Percentiles rank a stretch among this genome's conserved stretches.
These are phyloP conservation scores for Ridgeia piscesae DNA, from an alignment of 1,140 invertebrate genomes.

Conservation along the genomic window DNA sequence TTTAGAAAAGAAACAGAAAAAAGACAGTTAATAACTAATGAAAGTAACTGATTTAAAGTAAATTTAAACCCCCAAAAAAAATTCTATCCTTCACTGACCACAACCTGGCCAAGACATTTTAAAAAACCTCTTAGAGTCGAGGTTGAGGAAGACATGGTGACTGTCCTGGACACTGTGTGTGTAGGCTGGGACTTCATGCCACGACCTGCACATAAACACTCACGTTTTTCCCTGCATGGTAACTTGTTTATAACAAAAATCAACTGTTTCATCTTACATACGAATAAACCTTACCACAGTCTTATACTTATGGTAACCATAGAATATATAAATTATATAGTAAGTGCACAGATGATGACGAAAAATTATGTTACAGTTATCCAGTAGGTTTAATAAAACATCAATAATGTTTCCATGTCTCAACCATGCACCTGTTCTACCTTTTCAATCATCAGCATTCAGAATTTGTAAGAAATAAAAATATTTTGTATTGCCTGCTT, in stretches of 20 bases:
- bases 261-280: neutral
- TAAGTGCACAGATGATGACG: neutral
- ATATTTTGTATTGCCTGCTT: too few species aligned
- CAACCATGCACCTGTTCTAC: too few species aligned
- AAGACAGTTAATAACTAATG: neutral
- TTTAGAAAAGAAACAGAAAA: neutral
- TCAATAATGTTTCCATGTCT: too few species aligned
- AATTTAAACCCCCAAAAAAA: neutral
- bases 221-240: neutral
- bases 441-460: too few species aligned
- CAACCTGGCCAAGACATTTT: conserved; percentile 99
- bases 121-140: conserved; percentile 97
- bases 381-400: too few species aligned
- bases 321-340: too few species aligned
- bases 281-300: neutral
- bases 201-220: conserved; percentile 68
- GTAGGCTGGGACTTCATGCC: conserved; percentile 98
- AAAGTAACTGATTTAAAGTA: neutral
- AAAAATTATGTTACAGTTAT: too few species aligned
- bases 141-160: conserved; percentile 97
- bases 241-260: neutral
- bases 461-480: neutral
- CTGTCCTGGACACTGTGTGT: conserved; percentile 96
- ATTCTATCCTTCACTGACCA: conserved; percentile 58
- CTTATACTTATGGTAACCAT: neutral